Conservation (phyloP, 1,140 invertebrate genomes). For the Zaprionus nigranus region DNA sequence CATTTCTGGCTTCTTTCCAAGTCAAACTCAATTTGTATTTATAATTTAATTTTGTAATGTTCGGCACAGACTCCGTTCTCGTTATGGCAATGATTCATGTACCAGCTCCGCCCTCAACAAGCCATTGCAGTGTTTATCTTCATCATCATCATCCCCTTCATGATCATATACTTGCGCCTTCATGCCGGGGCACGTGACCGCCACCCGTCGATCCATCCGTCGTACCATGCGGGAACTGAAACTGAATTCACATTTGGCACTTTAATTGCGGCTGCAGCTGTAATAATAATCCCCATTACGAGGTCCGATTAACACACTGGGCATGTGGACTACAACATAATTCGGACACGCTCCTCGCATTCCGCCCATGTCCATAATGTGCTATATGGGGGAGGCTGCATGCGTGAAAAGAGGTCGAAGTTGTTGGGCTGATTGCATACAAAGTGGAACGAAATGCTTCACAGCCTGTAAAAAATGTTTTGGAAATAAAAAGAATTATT, state of each 20-base stretch:
- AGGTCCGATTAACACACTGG: slow-evolving; percentile 50
- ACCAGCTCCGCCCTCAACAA: neutral
- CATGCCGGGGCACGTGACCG: slow-evolving; percentile 55
- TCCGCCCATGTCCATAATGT: slow-evolving; percentile 1
- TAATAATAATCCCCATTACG: slow-evolving; percentile 59
- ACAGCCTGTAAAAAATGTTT: slow-evolving; percentile 28
- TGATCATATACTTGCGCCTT: slow-evolving; percentile 9
- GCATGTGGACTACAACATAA: slow-evolving; percentile 38
- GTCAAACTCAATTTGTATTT: slow-evolving; percentile 60
- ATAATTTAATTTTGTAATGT: slow-evolving; percentile 68
- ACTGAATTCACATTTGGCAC: slow-evolving; percentile 49
- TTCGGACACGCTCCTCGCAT: slow-evolving; percentile 23
- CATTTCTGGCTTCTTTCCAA: slow-evolving; percentile 6
- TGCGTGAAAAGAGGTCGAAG: slow-evolving; percentile 53
- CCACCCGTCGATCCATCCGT: slow-evolving; percentile 10
- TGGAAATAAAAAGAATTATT: neutral
- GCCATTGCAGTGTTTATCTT: slow-evolving; percentile 2
- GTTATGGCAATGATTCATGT: slow-evolving; percentile 29
- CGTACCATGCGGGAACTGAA: neutral
- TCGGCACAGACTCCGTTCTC: slow-evolving; percentile 13
- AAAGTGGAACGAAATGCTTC: slow-evolving; percentile 49
- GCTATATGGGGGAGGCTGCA: neutral
- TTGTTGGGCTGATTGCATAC: slow-evolving; percentile 39
- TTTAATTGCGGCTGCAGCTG: slow-evolving; percentile 69
- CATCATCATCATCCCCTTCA: slow-evolving; percentile 17